phyloP scores from a whole-genome alignment of 2,888 invertebrate species.

The Laspeyria flexula region DNA sequence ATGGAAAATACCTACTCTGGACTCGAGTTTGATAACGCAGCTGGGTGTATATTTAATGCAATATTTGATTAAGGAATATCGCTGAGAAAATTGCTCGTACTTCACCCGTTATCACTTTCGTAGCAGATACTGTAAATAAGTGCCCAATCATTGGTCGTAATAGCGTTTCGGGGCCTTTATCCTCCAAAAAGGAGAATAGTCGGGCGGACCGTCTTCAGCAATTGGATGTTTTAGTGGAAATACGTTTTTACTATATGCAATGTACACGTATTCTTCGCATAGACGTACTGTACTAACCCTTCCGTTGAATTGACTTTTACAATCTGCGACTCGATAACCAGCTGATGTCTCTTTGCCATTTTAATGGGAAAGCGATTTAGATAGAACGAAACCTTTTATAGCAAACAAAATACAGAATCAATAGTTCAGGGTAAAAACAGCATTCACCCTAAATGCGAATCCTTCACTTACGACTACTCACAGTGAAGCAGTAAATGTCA shows the following conservation, averaged over 20 bases:
- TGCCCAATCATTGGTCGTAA: not conserved
- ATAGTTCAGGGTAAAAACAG: not conserved
- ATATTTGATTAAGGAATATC: not conserved
- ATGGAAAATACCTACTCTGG: too few species aligned
- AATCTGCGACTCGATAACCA: constrained; percentile 6
- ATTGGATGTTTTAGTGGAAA: not conserved
- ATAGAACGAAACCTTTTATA: constrained; percentile 2
- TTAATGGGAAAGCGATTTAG: constrained; percentile 1
- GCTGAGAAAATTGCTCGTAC: not conserved
- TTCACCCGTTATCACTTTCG: not conserved
- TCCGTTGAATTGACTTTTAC: constrained; percentile 11
- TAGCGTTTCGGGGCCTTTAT: not conserved
- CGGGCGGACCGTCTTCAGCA: not conserved
- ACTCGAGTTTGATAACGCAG: not conserved
- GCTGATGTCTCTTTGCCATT: constrained; percentile 4
- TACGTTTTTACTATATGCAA: not conserved
- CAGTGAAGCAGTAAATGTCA: not conserved
- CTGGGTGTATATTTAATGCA: not conserved
- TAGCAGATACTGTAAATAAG: not conserved
- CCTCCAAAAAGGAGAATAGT: not conserved
- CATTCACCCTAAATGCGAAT: not conserved
- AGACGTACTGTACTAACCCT: not conserved
- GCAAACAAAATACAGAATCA: not conserved
- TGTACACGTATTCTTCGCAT: not conserved
- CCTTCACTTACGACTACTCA: not conserved